These are phyloP conservation scores for Drosophila lacicola DNA, from an alignment of 2,888 invertebrate species.

Conservation along the genomic window DNA sequence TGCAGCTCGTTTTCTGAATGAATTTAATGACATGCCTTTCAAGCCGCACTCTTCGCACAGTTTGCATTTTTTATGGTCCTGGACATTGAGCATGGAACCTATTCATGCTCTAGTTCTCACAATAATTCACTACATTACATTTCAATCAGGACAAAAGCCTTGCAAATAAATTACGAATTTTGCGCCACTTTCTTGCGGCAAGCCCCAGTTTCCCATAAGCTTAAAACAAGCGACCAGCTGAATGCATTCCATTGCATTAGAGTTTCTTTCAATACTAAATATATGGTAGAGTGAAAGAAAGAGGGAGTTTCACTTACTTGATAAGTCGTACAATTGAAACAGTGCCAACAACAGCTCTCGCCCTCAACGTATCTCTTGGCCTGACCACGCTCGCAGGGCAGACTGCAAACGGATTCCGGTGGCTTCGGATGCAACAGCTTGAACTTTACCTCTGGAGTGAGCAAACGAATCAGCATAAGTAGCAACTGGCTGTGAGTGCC, in stretches of 20 bases:
- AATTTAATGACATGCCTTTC: conserved; percentile 29
- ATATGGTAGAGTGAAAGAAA: not conserved
- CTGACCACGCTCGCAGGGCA: conserved; percentile 94
- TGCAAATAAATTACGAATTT: conserved; percentile 68
- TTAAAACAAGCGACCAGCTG: conserved; percentile 46
- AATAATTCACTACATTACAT: conserved; percentile 61
- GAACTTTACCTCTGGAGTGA: conserved; percentile 91
- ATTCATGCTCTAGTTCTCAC: conserved; percentile 35
- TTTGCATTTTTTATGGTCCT: conserved; percentile 8
- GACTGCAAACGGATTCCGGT: conserved; percentile 95
- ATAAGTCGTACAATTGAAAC: conserved; percentile 94
- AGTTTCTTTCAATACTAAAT: conserved; percentile 1
- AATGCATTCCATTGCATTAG: conserved; percentile 33
- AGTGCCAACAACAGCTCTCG: conserved; percentile 97
- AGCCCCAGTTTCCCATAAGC: conserved; percentile 18
- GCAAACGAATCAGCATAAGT: not conserved
- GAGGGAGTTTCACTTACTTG: conserved; percentile 87
- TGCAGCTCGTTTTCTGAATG: conserved; percentile 38
- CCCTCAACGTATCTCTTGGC: conserved; percentile 97
- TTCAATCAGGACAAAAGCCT: conserved; percentile 69
- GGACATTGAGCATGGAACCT: conserved; percentile 18
- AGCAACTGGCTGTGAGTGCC: not conserved
- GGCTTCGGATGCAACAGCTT: conserved; percentile 91
- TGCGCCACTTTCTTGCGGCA: conserved; percentile 28
- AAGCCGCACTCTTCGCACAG: not conserved